Base-by-base conservation (phyloP, 2,113 vertebrate species). In the Scomber japonicus region DNA sequence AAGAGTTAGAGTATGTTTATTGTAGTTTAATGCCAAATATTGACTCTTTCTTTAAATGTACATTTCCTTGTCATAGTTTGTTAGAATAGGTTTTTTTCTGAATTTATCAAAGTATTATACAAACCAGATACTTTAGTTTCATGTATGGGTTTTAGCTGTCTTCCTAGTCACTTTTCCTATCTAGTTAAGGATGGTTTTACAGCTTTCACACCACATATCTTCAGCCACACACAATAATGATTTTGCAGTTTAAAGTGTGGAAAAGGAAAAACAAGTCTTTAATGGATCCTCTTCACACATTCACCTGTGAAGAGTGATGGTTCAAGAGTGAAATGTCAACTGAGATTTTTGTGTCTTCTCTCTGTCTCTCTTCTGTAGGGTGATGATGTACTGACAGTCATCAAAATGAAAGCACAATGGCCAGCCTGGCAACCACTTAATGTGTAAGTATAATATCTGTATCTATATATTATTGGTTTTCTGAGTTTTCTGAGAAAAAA, bases 391-490 rank as follows among this genome's bases (percentile, higher is more conserved):
- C 93, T 99, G 85, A 99, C 98, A 0, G 98, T 99, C 92, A 98
- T 99, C 95, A 99, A 99, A 94, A 97, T 98, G 92, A 99, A 99
- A 95, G 98, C 98, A 0, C 98, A 99, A 89, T 99, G 98, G 98
- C 98, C 98, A 0, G 98, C 98, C 80, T 99, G 98, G 98, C 98
- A 99, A 82, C 98, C 98, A 5, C 92, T 97, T 49, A 99, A 98
- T 21, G 96, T 99, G 98, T 99, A 96, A 99, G 98, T 97, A 93
- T 66, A 56, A 21, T 5, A 35, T 73, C 11, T 21, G 21, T 27
- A 27, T 24, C 24, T 24, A 24, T 40, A 9, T 9, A 9, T 9
- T 9, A 7, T 9, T 40, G 35, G 35, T 40, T 40, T 40, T 40
- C 7, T 6, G 6, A 40, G 35, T 40, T 40, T 9, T 40, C 0